A percentile compares a stretch with the other conserved stretches of the same genome.
Evolutionary conservation across 2,113 vertebrate species (phyloP).

Genomic region (Eulacestoma nigropectus): DNA sequence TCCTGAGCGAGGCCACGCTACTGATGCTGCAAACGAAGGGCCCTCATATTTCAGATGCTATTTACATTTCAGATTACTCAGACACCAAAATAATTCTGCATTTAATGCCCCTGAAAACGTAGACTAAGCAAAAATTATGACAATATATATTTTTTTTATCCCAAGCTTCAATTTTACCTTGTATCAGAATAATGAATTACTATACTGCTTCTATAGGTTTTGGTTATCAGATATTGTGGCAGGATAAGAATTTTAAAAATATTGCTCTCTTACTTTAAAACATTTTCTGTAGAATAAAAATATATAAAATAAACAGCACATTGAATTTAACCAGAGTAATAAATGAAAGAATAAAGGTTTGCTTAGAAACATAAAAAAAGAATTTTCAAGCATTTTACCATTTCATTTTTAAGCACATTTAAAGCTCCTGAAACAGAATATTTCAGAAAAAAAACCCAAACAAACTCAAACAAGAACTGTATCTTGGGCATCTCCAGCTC

Average conservation of each 20-base stretch:
- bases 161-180: background rate
- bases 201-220: background rate
- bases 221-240: background rate
- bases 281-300: background rate
- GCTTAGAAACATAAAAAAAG: background rate
- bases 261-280: background rate
- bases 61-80: conserved; percentile 6
- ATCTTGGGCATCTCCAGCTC: background rate
- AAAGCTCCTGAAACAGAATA: background rate
- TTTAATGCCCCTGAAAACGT: background rate
- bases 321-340: background rate
- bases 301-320: background rate
- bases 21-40: background rate
- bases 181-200: background rate
- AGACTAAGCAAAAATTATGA: background rate
- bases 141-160: background rate
- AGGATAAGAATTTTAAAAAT: background rate
- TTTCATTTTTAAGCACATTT: background rate
- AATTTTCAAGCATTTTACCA: background rate
- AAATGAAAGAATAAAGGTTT: background rate
- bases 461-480: background rate
- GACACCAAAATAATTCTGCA: background rate
- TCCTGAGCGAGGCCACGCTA: background rate
- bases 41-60: background rate
- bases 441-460: background rate